Evolutionary conservation across 2,888 invertebrate species (phyloP).

Genomic region (Ophion ventricosus): DNA sequence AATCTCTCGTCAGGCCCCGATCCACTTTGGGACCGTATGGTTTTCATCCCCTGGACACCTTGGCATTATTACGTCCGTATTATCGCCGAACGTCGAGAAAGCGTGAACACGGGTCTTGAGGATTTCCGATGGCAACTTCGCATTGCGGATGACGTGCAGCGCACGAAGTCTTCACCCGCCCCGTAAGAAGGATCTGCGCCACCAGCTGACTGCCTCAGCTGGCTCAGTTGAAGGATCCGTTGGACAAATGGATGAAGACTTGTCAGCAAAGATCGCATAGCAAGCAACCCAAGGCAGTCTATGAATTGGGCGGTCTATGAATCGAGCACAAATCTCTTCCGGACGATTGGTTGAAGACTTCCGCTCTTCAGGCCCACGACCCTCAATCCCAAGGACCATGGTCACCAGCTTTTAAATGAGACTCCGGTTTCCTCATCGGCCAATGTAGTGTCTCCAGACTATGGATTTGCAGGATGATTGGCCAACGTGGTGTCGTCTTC

Average conservation of each 20-base stretch:
- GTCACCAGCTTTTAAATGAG: too few relatives aligned
- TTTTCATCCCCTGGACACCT: conserved; percentile 71
- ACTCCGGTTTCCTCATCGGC: too few relatives aligned
- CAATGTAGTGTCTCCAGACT: too few relatives aligned
- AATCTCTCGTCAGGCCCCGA: not conserved
- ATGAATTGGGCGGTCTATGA: too few relatives aligned
- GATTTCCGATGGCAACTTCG: not conserved
- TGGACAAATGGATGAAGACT: too few relatives aligned
- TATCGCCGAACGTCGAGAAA: conserved; percentile 37
- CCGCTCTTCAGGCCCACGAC: too few relatives aligned
- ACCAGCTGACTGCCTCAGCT: not conserved
- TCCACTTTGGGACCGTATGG: not conserved
- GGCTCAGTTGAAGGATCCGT: too few relatives aligned
- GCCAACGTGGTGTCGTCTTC: conserved; percentile 1
- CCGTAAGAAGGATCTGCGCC: not conserved
- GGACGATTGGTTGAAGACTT: too few relatives aligned
- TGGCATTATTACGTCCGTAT: conserved; percentile 75
- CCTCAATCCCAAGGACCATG: too few relatives aligned
- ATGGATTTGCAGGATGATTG: not conserved
- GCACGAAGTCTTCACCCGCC: not conserved
- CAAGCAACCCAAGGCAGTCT: too few relatives aligned
- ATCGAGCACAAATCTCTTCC: too few relatives aligned
- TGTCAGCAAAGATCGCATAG: too few relatives aligned
- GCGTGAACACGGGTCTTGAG: conserved; percentile 37
- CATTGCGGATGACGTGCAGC: not conserved